These are phyloP conservation scores for Drosophila saltans DNA, from an alignment of 1,140 invertebrate species.

Conservation along the genomic window DNA sequence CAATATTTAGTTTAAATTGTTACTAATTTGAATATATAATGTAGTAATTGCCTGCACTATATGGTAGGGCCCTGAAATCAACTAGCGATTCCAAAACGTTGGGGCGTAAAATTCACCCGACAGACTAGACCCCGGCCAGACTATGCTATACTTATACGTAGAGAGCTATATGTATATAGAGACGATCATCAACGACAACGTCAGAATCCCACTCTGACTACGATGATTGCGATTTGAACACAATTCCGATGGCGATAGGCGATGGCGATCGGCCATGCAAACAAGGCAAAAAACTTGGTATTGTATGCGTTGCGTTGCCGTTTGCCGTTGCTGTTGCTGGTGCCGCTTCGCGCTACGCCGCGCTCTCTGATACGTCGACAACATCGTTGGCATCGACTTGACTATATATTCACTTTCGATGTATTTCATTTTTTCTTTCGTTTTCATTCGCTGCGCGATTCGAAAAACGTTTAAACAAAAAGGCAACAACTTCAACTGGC, in stretches of 20 bases:
- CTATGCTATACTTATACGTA: neutral
- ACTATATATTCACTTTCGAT: constrained; percentile 79
- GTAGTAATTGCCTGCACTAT: too few species aligned
- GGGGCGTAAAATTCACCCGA: neutral
- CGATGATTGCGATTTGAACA: constrained; percentile 4
- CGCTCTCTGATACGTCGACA: constrained; percentile 74
- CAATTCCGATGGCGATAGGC: constrained; percentile 19
- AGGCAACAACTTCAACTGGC: constrained; percentile 55
- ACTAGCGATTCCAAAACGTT: neutral
- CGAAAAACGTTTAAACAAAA: constrained; percentile 80
- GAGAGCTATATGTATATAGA: neutral
- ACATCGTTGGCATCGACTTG: constrained; percentile 49
- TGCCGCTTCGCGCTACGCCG: constrained; percentile 2
- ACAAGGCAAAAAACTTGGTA: constrained; percentile 24
- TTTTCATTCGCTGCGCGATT: constrained; percentile 81
- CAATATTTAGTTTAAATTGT: too few species aligned
- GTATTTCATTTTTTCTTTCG: constrained; percentile 82
- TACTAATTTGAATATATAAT: too few species aligned
- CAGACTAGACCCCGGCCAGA: constrained; percentile 1
- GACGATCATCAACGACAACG: constrained; percentile 4
- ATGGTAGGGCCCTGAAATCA: neutral
- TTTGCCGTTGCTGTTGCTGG: neutral
- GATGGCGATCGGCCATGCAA: constrained; percentile 51
- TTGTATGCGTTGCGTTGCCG: constrained; percentile 21
- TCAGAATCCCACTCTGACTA: constrained; percentile 9